Conservation (phyloP, 2,113 vertebrate species). For the Herpailurus yagouaroundi region DNA sequence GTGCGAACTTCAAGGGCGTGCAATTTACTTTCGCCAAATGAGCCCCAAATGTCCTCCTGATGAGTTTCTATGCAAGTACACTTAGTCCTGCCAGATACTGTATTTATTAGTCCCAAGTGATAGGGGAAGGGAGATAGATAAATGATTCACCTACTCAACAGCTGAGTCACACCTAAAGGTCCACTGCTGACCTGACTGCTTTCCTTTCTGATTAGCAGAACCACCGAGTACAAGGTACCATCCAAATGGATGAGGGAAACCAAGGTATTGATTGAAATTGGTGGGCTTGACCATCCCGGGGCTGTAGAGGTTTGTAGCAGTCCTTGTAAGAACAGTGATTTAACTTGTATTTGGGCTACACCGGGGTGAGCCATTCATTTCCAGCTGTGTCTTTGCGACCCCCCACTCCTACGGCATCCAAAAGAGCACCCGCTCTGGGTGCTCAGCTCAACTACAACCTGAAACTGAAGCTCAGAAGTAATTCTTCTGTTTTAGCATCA, state of each 20-base stretch:
- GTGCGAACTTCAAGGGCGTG: neutral
- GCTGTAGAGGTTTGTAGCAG: neutral
- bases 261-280: neutral
- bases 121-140: constrained; percentile 25
- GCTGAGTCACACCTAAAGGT: neutral
- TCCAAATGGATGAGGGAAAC: neutral
- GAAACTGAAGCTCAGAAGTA: neutral
- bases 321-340: neutral
- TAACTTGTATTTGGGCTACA: neutral
- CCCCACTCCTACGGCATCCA: neutral
- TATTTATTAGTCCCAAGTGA: neutral
- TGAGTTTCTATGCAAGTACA: constrained; percentile 6
- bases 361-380: neutral
- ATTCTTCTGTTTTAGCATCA: neutral
- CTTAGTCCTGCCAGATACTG: constrained; percentile 12
- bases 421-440: neutral
- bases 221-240: neutral
- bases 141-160: neutral
- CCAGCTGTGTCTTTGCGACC: neutral
- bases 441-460: neutral
- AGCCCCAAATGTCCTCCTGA: neutral
- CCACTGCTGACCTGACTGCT: neutral
- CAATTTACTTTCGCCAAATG: neutral
- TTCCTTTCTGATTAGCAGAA: neutral
- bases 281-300: neutral